These are phyloP conservation scores for Lymantria monacha DNA, from an alignment of 2,888 invertebrate species.

Conservation along the genomic window DNA sequence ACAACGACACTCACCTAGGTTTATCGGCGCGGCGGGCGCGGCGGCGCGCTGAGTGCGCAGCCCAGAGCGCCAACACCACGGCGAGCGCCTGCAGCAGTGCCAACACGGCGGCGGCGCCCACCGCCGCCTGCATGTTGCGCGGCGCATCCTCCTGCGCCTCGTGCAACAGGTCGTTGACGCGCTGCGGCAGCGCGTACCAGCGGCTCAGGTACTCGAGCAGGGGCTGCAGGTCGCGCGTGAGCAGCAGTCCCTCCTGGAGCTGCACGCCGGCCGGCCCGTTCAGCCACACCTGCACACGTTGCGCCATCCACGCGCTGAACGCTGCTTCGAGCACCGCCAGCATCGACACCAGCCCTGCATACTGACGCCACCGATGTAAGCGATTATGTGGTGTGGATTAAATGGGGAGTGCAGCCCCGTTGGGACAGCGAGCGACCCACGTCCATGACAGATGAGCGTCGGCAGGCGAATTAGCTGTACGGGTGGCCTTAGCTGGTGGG, in stretches of 20 bases:
- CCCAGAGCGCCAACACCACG: conserved; percentile 19
- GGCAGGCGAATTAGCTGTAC: not conserved
- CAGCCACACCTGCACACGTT: conserved; percentile 39
- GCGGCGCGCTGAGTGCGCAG: not conserved
- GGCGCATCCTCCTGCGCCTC: conserved; percentile 53
- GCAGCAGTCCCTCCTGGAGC: conserved; percentile 39
- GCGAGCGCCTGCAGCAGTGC: conserved; percentile 40
- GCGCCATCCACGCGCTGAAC: conserved; percentile 39
- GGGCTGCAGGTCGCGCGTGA: conserved; percentile 41
- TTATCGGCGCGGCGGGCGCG: not conserved
- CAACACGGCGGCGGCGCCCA: conserved; percentile 32
- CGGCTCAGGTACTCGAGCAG: conserved; percentile 42
- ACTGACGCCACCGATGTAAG: conserved; percentile 27
- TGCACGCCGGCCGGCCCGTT: conserved; percentile 28
- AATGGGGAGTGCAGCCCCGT: too few relatives aligned
- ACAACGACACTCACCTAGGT: too few relatives aligned
- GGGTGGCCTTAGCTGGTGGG: too few relatives aligned
- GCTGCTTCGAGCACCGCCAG: conserved; percentile 33
- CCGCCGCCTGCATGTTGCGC: conserved; percentile 47
- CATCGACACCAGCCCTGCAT: conserved; percentile 33
- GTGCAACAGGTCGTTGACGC: conserved; percentile 36
- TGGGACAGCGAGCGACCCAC: too few relatives aligned
- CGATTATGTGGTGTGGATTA: not conserved
- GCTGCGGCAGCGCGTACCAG: conserved; percentile 44
- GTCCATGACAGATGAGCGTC: too few relatives aligned